Evolutionary conservation across 1,140 invertebrate species (phyloP), one percentile per base, ranked within the genome.

Genomic region (Oppia nitens): DNA sequence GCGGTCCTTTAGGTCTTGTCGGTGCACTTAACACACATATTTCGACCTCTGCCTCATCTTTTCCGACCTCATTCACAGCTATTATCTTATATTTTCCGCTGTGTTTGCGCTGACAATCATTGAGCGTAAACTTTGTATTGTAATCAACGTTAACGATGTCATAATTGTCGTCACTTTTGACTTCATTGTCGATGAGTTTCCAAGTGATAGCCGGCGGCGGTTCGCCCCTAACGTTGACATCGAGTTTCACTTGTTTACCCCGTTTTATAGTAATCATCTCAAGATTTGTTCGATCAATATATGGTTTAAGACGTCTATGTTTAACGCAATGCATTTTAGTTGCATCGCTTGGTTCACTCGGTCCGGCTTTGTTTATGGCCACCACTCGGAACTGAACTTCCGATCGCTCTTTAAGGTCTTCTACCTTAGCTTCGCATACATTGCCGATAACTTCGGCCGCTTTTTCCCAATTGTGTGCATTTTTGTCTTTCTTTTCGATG

Each of bases 321-420:
- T 62, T 62, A 0, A 60, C 54, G 12, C 50, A 12, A 47, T 55
- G 57, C 21, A 45, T 55, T 21, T 48, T 53, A 20, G 55, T 62
- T 17, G 61, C 72, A 32, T 66, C 66, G 81, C 67, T 96, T 11
- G 92, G 93, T 72, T 94, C 89, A 61, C 92, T 87, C 57, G 81
- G 80, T 25, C 94, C 95, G 27, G 87, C 93, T 68, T 95, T 93
- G 73, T 98, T 98, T 0, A 98, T 85, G 23, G 95, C 94, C 70
- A 88, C 85, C 0, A 99, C 82, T 64, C 95, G 79, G 74, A 98
- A 98, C 75, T 97, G 89, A 9, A 57, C 20, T 45, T 91, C 70
- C 98, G 98, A 59, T 89, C 88, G 68, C 91, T 49, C 95, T 40
- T 83, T 82, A 4, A 99, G 76, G 72, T 92, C 83, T 0, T 83